Evolutionary conservation across 2,113 vertebrate species (phyloP), one percentile per base, ranked within the genome.

Genomic region (Pteruthius melanotis): DNA sequence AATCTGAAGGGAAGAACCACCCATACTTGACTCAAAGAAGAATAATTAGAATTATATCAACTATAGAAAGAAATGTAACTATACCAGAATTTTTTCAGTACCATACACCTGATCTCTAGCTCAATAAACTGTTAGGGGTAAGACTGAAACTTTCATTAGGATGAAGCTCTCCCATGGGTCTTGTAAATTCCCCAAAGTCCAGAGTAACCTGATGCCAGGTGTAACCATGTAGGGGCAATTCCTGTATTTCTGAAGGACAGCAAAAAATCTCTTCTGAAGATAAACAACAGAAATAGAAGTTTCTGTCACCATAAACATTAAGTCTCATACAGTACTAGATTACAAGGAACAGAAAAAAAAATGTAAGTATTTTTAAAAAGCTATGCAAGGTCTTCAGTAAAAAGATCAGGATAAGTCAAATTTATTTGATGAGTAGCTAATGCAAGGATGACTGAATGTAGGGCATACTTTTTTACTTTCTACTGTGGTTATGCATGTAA

Each of bases 401-500:
- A 90, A 74, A 53, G 31, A 39, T 28, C 33, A 24, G 21, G 47
- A 2, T 7, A 66, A 57, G 21, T 54, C 14, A 47, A 60, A 49
- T 6, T 60, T 54, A 50, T 23, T 77, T 68, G 50, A 85, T 26
- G 4, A 69, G 28, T 26, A 86, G 30, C 31, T 93, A 76, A 53
- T 6, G 16, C 22, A 53, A 15, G 7, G 6, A 40, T 83, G n/a
- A 71, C 21, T 59, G 26, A 83, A 79, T 2, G 1, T 15, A 75
- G 14, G 7, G 12, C 9, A 57, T 28, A 60, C 2, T 17, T 24
- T 68, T 85, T 53, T 69, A 24, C 39, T 80, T 92, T 54, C 37
- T 35, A 22, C n/a, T 31, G 11, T 18, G 14, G 21, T 27, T 39
- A 76, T 1, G 0, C 31, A 44, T 0, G 0, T 16, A 70, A 30